Conservation (phyloP, 53 echinoderm and acorn worm species). For the Mesocentrotus franciscanus region DNA sequence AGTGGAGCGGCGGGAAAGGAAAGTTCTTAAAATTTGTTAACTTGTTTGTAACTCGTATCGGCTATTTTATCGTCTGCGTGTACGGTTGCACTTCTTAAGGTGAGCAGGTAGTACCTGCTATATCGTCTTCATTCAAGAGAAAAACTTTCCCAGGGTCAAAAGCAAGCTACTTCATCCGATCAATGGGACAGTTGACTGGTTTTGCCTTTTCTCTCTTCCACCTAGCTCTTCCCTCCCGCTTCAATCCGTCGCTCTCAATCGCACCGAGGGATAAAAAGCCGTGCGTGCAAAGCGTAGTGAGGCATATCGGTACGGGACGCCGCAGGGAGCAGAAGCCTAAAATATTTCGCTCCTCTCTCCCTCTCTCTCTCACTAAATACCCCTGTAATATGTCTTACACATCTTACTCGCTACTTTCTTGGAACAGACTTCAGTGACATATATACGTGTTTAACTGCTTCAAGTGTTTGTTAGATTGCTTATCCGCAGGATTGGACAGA, state of each 20-base stretch:
- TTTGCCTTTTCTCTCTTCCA: background rate
- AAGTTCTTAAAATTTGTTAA: background rate
- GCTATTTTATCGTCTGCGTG: background rate
- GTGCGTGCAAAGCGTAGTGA: slow-evolving; percentile 1
- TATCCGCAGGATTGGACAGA: slow-evolving; percentile 4
- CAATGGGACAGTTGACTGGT: slow-evolving; percentile 48
- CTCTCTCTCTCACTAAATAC: background rate
- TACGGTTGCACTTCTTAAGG: background rate
- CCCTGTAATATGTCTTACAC: background rate
- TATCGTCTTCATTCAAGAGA: background rate
- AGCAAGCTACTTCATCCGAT: background rate
- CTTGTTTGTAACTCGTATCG: background rate
- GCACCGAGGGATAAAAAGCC: slow-evolving; percentile 36
- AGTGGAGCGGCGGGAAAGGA: background rate
- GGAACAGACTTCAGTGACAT: slow-evolving; percentile 23
- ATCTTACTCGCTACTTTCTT: slow-evolving; percentile 11
- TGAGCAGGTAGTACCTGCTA: background rate
- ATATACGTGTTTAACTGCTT: background rate
- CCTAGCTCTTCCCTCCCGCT: background rate
- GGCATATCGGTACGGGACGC: slow-evolving; percentile 21
- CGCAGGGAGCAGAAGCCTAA: background rate
- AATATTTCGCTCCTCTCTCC: background rate
- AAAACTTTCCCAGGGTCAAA: slow-evolving; percentile 27
- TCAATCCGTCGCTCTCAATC: background rate
- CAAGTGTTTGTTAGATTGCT: slow-evolving; percentile 9